Conservation (phyloP, 2,888 invertebrate genomes). For the Bombylius discolor region DNA sequence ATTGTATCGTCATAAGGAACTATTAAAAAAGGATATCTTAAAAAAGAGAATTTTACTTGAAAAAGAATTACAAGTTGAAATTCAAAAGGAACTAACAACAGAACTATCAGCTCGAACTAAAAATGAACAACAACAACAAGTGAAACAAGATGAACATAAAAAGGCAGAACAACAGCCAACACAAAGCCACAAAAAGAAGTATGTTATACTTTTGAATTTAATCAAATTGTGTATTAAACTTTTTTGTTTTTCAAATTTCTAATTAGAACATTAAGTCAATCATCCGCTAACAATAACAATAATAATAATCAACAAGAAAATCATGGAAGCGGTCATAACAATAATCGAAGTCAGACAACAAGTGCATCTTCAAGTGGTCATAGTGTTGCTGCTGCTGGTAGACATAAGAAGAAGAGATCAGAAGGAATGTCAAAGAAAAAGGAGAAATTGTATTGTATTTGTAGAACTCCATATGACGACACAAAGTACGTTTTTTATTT, state of each 20-base stretch:
- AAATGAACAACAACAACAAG: slow-evolving; percentile 35
- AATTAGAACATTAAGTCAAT: slow-evolving; percentile 1
- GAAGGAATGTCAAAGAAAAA: slow-evolving; percentile 40
- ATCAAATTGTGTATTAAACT: background rate
- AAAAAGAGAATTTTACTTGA: slow-evolving; percentile 80
- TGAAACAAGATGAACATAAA: background rate
- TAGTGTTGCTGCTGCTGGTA: slow-evolving; percentile 21
- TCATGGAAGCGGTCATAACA: background rate
- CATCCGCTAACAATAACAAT: slow-evolving; percentile 2
- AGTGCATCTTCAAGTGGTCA: slow-evolving; percentile 15
- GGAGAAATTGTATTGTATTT: slow-evolving; percentile 79
- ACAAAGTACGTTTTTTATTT: slow-evolving; percentile 53
- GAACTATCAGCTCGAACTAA: slow-evolving; percentile 59
- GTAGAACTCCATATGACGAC: slow-evolving; percentile 89
- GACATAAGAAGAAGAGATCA: slow-evolving; percentile 13
- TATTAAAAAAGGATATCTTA: slow-evolving; percentile 84
- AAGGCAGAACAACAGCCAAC: slow-evolving; percentile 1
- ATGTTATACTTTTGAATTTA: background rate
- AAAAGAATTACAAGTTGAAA: slow-evolving; percentile 78
- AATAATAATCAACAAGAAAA: slow-evolving; percentile 4
- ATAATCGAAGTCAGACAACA: slow-evolving; percentile 17
- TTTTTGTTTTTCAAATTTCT: no score
- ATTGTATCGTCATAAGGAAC: slow-evolving; percentile 77
- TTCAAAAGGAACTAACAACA: slow-evolving; percentile 66
- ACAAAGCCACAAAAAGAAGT: slow-evolving; percentile 8